phyloP scores from a whole-genome alignment of 1,140 invertebrate species.

The Streblospio benedicti region DNA sequence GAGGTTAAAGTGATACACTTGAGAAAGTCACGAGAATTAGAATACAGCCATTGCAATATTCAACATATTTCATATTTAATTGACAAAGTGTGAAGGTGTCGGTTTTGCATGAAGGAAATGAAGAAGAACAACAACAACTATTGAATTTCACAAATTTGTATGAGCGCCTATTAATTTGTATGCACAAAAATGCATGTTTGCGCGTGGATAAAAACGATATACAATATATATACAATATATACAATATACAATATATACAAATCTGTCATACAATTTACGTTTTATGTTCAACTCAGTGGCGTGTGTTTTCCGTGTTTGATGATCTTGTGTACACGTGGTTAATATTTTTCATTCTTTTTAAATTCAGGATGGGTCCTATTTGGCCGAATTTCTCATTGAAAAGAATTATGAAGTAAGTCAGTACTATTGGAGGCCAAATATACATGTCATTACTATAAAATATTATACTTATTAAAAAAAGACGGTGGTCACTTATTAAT shows the following conservation, averaged over 20 bases:
- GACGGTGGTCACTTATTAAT: no score
- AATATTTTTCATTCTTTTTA: conserved; percentile 17
- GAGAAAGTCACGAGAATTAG: no score
- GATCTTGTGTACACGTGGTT: no score
- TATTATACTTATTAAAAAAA: neutral
- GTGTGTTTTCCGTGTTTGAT: conserved; percentile 6
- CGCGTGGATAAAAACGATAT: no score
- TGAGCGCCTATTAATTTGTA: no score
- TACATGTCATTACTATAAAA: conserved; percentile 18
- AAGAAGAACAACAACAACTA: neutral
- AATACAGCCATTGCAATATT: no score
- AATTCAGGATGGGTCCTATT: conserved; percentile 94
- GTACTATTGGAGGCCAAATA: neutral
- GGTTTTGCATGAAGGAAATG: neutral
- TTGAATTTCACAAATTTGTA: neutral
- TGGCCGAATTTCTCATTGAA: conserved; percentile 86
- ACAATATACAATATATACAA: neutral
- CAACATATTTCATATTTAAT: neutral
- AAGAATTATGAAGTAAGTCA: conserved; percentile 74
- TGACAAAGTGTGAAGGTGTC: neutral
- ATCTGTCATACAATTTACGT: no score
- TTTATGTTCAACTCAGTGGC: neutral
- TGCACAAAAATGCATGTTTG: no score
- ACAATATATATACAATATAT: conserved; percentile 2
- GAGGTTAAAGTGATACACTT: neutral